Evolutionary conservation across 2,888 invertebrate species (phyloP), one percentile per base, ranked within the genome.

Genomic region (Callosobruchus maculatus): DNA sequence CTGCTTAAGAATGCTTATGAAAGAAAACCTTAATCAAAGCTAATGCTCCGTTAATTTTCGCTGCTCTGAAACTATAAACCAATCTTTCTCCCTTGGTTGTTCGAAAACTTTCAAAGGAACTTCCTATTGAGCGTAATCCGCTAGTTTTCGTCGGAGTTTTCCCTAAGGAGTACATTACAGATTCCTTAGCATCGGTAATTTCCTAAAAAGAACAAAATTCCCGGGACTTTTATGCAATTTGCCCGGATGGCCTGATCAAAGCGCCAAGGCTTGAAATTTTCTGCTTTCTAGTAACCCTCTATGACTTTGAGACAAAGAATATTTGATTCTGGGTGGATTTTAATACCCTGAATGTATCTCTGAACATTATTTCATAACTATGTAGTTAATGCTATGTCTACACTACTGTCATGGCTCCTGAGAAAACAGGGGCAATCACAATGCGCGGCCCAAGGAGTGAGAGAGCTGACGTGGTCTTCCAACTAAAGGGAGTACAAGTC

Each of bases 161-260:
- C 13, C 18, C 49, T 49, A 49, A 71, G 22, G 49, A 71, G 71
- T 30, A 68, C 71, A 74, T 74, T 74, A 74, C 67, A 71, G 69
- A 74, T 70, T 49, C 74, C 70, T 74, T 70, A 70, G 69, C 71
- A 70, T 18, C 70, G 69, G 74, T 70, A 74, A 74, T 74, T 74
- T 74, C 69, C 67, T 71, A 74, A 74, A 71, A 71, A 66, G 67
- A 71, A 72, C 68, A 71, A 49, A 18, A 49, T 13, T 49, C 49
- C 49, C 49, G 49, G 13, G 13, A 13, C 49, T 49, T 18, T 49
- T 49, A 49, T 49, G 49, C 49, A 49, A 49, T 49, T 49, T 49
- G 3, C 49, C 13, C 1, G 49, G 18, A 18, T 18, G 49, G 49
- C 13, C 7, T 49, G 49, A 49, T 49, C 49, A 49, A 49, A 49